These are phyloP conservation scores for Drosophila littoralis DNA, from an alignment of 1,140 invertebrate species.

Conservation along the genomic window DNA sequence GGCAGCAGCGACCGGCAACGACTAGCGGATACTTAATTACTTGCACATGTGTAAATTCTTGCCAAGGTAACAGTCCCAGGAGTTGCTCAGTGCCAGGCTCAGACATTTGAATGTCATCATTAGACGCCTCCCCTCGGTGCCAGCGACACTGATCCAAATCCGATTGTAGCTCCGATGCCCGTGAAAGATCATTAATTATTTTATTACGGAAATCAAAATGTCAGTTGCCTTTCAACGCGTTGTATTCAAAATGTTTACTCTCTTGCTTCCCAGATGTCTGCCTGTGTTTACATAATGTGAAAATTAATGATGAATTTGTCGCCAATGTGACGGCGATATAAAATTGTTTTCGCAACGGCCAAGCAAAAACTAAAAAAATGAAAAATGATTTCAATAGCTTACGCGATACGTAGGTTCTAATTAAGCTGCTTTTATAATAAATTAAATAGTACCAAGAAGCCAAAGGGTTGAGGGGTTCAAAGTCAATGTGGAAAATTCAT, in stretches of 20 bases:
- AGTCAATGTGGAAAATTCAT: not conserved
- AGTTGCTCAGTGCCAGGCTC: slow-evolving; percentile 14
- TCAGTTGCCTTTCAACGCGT: slow-evolving; percentile 67
- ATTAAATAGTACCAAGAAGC: not conserved
- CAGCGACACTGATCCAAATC: slow-evolving; percentile 66
- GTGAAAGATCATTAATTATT: slow-evolving; percentile 74
- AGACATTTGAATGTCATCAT: slow-evolving; percentile 77
- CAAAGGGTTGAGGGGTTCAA: not conserved
- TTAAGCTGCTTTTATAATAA: not conserved
- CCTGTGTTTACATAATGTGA: slow-evolving; percentile 75
- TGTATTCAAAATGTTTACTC: slow-evolving; percentile 62
- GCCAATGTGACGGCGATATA: slow-evolving; percentile 48
- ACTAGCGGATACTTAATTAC: slow-evolving; percentile 62
- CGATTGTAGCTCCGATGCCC: slow-evolving; percentile 38
- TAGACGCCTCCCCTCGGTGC: slow-evolving; percentile 43
- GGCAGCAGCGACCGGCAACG: not conserved
- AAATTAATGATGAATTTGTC: slow-evolving; percentile 79
- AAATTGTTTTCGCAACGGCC: slow-evolving; percentile 37
- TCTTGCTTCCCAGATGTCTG: slow-evolving; percentile 3
- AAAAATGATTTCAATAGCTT: slow-evolving; percentile 58
- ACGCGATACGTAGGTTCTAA: slow-evolving; percentile 2
- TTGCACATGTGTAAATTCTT: slow-evolving; percentile 49
- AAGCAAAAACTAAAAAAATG: slow-evolving; percentile 64
- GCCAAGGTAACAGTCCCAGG: slow-evolving; percentile 5
- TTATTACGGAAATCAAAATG: slow-evolving; percentile 83